These are phyloP conservation scores for Pocillopora verrucosa DNA, from an alignment of 64 coral and sea anemone genomes.

Conservation along the genomic window DNA sequence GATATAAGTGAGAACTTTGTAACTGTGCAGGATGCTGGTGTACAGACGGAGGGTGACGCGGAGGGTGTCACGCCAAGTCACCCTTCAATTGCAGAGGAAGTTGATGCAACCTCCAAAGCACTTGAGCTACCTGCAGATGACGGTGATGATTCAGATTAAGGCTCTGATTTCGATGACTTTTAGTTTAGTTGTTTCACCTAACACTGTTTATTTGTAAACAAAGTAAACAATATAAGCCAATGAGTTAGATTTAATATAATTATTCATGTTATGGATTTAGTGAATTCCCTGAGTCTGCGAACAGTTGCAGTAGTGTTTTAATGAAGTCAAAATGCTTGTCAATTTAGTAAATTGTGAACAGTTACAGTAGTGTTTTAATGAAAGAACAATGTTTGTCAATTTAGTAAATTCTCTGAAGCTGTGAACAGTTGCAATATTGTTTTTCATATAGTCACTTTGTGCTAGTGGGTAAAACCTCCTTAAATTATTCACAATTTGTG, in stretches of 20 bases:
- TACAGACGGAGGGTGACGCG: not conserved
- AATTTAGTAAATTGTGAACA: constrained; percentile 17
- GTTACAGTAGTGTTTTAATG: not conserved
- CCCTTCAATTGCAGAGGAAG: not conserved
- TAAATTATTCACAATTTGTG: constrained; percentile 30
- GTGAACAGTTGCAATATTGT: constrained; percentile 7
- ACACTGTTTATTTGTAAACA: not conserved
- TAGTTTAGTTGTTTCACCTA: not conserved
- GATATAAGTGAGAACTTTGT: not conserved
- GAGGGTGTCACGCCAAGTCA: not conserved
- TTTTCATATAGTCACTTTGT: not conserved
- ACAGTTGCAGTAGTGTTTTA: not conserved
- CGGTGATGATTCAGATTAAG: not conserved
- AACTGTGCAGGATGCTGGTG: not conserved
- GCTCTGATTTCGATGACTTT: not conserved
- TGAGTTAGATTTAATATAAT: not conserved
- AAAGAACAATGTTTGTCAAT: constrained; percentile 17
- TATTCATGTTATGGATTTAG: not conserved
- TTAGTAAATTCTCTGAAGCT: constrained; percentile 22
- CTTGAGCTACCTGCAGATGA: not conserved
- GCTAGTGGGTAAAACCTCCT: not conserved
- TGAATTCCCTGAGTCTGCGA: not conserved
- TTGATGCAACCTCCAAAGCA: not conserved
- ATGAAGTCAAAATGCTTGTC: constrained; percentile 1
- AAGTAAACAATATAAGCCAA: not conserved